Conservation (phyloP, 2,797 vertebrate genomes). For the Diglossa cyanea region DNA sequence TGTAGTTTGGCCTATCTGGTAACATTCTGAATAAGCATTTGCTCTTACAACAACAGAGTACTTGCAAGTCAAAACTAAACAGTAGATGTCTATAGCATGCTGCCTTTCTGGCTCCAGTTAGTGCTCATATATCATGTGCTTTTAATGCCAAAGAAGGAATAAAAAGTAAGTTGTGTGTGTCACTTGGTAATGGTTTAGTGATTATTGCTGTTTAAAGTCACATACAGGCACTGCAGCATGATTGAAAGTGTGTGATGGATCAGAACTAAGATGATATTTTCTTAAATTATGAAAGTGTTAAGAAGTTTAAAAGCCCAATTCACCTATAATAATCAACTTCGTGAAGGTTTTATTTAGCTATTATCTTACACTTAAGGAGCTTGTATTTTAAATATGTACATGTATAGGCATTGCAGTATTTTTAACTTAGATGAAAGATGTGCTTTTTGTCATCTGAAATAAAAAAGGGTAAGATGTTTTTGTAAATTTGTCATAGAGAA, state of each 20-base stretch:
- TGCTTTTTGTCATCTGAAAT: neutral
- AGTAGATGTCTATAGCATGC: neutral
- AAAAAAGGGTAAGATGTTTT: neutral
- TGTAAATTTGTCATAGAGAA: neutral
- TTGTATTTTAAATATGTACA: neutral
- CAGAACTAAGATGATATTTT: neutral
- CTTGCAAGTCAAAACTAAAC: conserved; percentile 19
- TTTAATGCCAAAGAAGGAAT: neutral
- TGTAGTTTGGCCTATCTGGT: neutral
- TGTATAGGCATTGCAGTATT: neutral
- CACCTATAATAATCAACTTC: neutral
- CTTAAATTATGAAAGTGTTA: neutral
- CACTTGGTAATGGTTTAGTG: neutral
- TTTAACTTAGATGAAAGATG: neutral
- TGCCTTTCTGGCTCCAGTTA: neutral
- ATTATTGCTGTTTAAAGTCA: neutral
- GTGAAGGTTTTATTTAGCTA: neutral
- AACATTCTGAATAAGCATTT: neutral
- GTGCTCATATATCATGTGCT: neutral
- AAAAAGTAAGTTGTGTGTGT: neutral
- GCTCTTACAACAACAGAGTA: neutral
- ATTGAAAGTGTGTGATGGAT: neutral
- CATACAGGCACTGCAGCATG: neutral
- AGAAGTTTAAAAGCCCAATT: neutral
- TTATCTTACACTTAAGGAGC: neutral